Conservation (phyloP, 35 echinoderm and acorn worm genomes). For the Ptychodera flava region DNA sequence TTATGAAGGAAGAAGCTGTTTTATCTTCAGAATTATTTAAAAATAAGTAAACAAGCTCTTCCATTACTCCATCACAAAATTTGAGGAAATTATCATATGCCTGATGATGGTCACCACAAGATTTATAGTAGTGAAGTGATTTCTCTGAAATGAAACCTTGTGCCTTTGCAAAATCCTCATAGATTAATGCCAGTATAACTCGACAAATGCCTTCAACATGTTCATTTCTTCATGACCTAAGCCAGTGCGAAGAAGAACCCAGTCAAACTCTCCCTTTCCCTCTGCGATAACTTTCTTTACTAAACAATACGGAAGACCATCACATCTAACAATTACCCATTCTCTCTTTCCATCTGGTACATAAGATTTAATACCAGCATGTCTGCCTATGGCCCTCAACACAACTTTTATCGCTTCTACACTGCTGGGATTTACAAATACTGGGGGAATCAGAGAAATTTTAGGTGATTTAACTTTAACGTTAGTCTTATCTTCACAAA, state of each 20-base stretch:
- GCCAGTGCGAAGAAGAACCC: constrained; percentile 33
- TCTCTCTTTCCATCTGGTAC: constrained; percentile 11
- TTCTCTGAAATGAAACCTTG: constrained; percentile 31
- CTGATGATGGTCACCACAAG: constrained; percentile 40
- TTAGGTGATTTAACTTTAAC: too few species aligned
- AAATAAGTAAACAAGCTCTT: too few species aligned
- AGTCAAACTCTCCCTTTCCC: constrained; percentile 39
- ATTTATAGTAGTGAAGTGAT: constrained; percentile 39
- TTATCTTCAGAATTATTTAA: too few species aligned
- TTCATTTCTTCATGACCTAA: constrained; percentile 55
- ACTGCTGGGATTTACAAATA: constrained; percentile 12
- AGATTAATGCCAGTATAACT: constrained; percentile 45
- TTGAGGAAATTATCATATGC: constrained; percentile 29
- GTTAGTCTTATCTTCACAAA: too few species aligned
- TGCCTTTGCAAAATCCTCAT: too few species aligned
- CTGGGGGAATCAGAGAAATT: too few species aligned
- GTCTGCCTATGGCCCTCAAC: constrained; percentile 2
- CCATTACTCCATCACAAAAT: constrained; percentile 5
- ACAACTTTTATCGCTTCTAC: constrained; percentile 9
- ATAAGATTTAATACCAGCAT: constrained; percentile 16
- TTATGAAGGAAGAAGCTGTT: too few species aligned
- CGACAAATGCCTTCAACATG: constrained; percentile 43
- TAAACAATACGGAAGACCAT: constrained; percentile 11
- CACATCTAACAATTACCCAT: constrained; percentile 5
- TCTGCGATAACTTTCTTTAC: constrained; percentile 6